Base-by-base conservation (phyloP, 1,140 invertebrate genomes). In the Dendroctonus valens region DNA sequence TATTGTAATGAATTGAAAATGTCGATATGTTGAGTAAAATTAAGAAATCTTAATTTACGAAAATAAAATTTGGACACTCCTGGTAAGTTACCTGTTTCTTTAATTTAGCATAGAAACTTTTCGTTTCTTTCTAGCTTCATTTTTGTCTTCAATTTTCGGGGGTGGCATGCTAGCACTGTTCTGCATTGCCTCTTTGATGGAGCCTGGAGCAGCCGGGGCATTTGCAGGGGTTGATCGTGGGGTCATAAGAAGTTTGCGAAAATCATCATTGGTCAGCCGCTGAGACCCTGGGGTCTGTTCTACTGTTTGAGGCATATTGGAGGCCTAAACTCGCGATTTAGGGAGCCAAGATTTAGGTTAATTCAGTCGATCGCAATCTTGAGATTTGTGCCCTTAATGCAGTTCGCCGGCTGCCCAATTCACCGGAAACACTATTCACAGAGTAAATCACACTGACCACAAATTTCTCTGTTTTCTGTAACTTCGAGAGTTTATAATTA, bases 191-290 rank as follows among this genome's bases (percentile, higher is more conserved):
- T 79, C 88, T 83, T 60, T 85, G 75, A 59, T 83, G 78, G 15
- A 86, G 83, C 11, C 86, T 37, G 64, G 58, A n/a, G 74, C 50
- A 37, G 75, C 72, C 70, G 82, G 81, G 4, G 83, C 75, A 49
- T 84, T 78, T 14, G 86, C 82, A 5, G 86, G 84, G 0, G 89
- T 87, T 7, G 87, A 79, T 54, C 94, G 83, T 0, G 96, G 96
- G 0, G 96, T 98, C 92, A 97, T 97, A 62, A 98, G 80, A 9
- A 99, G 79, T 76, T 96, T 96, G 38, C 96, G 86, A 75, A 99
- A 99, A 79, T 98, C 96, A 77, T 96, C 96, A 83, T 98, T 99
- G 7, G 95, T 98, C 55, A 99, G 80, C 48, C 90, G 85, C 80
- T 80, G 89, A 73, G 83, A 91, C 69, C 78, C 83, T 61, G 82